phyloP scores from a whole-genome alignment of 2,888 invertebrate genomes.

The Macroteleia sp. region DNA sequence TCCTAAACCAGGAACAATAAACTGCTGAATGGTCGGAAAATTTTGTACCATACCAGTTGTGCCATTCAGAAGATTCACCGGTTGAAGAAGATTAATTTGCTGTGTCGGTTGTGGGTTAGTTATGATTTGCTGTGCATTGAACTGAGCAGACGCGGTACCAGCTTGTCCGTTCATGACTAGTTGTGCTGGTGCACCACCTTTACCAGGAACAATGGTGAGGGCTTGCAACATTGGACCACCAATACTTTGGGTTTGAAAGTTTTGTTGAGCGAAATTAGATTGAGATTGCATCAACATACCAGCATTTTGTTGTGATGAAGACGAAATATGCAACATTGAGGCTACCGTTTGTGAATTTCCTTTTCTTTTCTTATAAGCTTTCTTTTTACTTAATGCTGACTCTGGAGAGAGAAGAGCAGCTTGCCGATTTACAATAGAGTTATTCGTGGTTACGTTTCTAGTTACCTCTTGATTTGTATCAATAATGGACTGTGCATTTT shows the following conservation, averaged over 20 bases:
- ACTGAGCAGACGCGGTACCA: conserved; percentile 85
- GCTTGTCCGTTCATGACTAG: conserved; percentile 91
- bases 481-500: conserved; percentile 85
- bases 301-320: conserved; percentile 86
- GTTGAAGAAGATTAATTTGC: conserved; percentile 91
- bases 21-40: conserved; percentile 91
- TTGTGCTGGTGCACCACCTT: conserved; percentile 89
- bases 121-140: conserved; percentile 89
- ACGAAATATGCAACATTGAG: conserved; percentile 88
- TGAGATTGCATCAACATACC: conserved; percentile 86
- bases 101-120: conserved; percentile 84
- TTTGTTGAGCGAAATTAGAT: conserved; percentile 88
- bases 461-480: conserved; percentile 83
- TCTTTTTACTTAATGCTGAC: conserved; percentile 86
- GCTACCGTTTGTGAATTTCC: conserved; percentile 88
- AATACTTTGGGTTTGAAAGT: conserved; percentile 89
- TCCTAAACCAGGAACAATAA: conserved; percentile 91
- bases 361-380: conserved; percentile 89
- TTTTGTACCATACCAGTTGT: conserved; percentile 89
- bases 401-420: conserved; percentile 88
- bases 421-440: conserved; percentile 75
- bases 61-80: conserved; percentile 91
- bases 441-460: conserved; percentile 73
- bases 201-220: conserved; percentile 90
- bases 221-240: conserved; percentile 90